These are phyloP conservation scores for Recurvirostra avosetta DNA, from an alignment of 2,113 vertebrate species.

Conservation along the genomic window DNA sequence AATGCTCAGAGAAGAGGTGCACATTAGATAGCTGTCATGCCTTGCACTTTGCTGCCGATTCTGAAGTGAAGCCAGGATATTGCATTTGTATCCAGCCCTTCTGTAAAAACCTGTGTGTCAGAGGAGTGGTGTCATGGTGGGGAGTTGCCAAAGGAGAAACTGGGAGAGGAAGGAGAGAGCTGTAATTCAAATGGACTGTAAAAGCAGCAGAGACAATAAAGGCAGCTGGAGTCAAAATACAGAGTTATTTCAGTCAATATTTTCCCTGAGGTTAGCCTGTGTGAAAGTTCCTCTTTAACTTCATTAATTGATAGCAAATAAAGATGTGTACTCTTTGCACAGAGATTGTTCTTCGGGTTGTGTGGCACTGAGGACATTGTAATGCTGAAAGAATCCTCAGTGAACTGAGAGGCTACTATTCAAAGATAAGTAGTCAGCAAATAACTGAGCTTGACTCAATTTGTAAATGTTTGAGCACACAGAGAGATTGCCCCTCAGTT, in stretches of 20 bases:
- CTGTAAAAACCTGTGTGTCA: background rate
- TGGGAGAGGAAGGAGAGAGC: background rate
- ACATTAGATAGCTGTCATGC: background rate
- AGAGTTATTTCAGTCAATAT: background rate
- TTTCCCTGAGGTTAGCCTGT: background rate
- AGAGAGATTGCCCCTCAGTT: constrained; percentile 23
- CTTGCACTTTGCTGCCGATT: background rate
- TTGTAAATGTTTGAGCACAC: constrained; percentile 6
- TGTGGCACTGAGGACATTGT: background rate
- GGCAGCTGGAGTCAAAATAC: background rate
- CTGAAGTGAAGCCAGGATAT: background rate
- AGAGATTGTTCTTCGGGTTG: background rate
- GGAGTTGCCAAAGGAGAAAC: background rate
- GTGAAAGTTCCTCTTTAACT: background rate
- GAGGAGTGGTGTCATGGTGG: background rate
- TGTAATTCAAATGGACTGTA: background rate
- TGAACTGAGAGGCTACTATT: constrained; percentile 19
- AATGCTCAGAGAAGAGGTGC: background rate
- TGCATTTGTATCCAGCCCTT: background rate
- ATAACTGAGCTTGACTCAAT: constrained; percentile 19
- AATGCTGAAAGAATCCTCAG: constrained; percentile 4
- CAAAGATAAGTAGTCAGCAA: constrained; percentile 42
- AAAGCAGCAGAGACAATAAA: background rate
- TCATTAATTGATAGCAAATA: constrained; percentile 28
- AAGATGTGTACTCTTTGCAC: background rate